Evolutionary conservation across 2,797 vertebrate genomes (phyloP).

Genomic region (Gadopsis marmoratus): DNA sequence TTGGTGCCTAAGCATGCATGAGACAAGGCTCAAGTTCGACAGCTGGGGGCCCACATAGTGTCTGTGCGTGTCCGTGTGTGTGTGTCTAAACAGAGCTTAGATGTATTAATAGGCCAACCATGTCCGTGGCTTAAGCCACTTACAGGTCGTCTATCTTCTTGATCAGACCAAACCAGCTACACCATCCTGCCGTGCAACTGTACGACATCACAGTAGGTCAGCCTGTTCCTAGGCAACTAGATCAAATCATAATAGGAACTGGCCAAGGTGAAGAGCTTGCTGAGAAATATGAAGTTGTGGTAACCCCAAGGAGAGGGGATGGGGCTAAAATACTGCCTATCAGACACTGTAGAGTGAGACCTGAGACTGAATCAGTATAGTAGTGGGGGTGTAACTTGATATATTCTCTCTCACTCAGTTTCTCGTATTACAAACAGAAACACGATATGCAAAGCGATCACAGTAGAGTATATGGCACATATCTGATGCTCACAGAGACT

Average conservation of each 20-base stretch:
- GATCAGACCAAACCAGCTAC: conserved; percentile 70
- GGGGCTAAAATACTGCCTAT: conserved; percentile 65
- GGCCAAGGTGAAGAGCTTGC: conserved; percentile 35
- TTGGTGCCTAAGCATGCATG: conserved; percentile 52
- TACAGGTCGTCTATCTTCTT: conserved; percentile 71
- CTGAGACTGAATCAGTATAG: conserved; percentile 43
- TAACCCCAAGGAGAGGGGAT: conserved; percentile 55
- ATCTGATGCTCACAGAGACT: conserved; percentile 41
- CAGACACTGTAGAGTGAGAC: conserved; percentile 35
- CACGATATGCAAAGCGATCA: conserved; percentile 48
- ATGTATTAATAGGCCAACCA: conserved; percentile 75
- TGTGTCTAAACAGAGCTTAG: conserved; percentile 79
- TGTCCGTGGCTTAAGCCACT: conserved; percentile 79
- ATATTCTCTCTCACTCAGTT: conserved; percentile 32
- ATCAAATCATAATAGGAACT: conserved; percentile 86
- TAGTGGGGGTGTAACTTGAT: conserved; percentile 47
- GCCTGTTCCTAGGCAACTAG: conserved; percentile 91
- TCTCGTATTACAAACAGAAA: conserved; percentile 66
- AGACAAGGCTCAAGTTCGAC: conserved; percentile 36
- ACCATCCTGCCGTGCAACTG: conserved; percentile 70
- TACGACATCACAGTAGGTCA: conserved; percentile 83
- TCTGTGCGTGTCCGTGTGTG: conserved; percentile 19
- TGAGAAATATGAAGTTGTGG: conserved; percentile 68
- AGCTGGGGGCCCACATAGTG: conserved; percentile 50
- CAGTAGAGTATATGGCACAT: conserved; percentile 3